Evolutionary conservation across 2,797 vertebrate species (phyloP), one percentile per base, ranked within the genome.

Genomic region (Anabacerthia variegaticeps): DNA sequence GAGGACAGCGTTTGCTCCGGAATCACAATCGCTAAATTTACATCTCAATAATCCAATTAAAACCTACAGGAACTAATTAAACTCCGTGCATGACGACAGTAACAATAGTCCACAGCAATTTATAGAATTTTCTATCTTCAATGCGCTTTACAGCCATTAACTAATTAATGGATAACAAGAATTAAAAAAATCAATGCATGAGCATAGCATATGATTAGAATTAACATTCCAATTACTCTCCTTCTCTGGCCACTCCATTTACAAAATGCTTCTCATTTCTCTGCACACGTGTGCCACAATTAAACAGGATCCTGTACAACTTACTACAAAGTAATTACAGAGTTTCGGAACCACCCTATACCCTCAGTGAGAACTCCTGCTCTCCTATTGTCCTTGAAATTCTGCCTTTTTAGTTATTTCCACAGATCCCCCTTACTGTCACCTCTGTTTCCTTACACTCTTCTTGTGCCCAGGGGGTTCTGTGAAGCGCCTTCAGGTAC

Each of bases 1-100:
- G 8, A 90, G 54, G 56, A 67, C 6, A 82, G n/a, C 14, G 8
- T 62, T 76, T 61, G 22, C 48, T 65, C 62, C 4, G 12, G 76
- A 83, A 78, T 73, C 55, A 66, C 23, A 55, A 67, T 77, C 8
- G 48, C 81, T 12, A 66, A 54, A 34, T 95, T 91, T 91, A 61
- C 92, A 78, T 95, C 82, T 93, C 94, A 95, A 95, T 96, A 97
- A 96, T 85, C 88, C 95, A 95, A 96, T 95, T 96, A 71, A 81
- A 92, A 77, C 14, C 14, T 58, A 87, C 39, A 37, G 94, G 65
- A 81, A 85, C 89, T 91, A 96, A 97, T 94, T 89, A 94, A 88
- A 96, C 22, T 39, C 77, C 68, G 54, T 6, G 77, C 54, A 86
- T 94, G 95, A 93, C 0, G 2, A 95, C 9, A 67, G n/a, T 28